A percentile compares a stretch with the other conserved stretches of the same genome.
These are phyloP conservation scores for Cataglyphis cursor DNA, from an alignment of 2,888 invertebrate species.

Conservation along the genomic window DNA sequence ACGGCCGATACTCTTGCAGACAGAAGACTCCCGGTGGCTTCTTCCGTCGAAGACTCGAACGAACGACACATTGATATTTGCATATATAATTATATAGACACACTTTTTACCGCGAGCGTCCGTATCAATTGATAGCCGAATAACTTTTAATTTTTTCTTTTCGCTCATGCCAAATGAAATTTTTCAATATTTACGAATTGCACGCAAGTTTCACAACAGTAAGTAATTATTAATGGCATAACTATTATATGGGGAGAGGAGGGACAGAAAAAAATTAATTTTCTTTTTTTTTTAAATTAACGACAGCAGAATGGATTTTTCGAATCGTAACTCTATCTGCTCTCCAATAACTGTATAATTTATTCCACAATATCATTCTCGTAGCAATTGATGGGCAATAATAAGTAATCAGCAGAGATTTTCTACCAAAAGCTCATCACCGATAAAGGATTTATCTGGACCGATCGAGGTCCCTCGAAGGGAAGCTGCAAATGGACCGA, in stretches of 20 bases:
- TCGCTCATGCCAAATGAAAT: background rate
- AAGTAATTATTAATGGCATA: background rate
- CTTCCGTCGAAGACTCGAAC: constrained; percentile 37
- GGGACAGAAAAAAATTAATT: background rate
- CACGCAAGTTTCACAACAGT: background rate
- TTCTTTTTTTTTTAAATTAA: background rate
- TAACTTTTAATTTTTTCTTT: background rate
- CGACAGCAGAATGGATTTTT: background rate
- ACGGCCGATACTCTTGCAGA: constrained; percentile 28
- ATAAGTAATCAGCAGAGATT: constrained; percentile 5
- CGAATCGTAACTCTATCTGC: background rate
- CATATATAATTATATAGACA: constrained; percentile 37
- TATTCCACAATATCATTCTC: background rate
- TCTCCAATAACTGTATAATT: constrained; percentile 8
- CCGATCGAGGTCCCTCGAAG: background rate
- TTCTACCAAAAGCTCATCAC: background rate
- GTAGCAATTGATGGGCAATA: constrained; percentile 7
- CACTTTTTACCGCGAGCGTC: constrained; percentile 6
- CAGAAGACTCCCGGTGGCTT: constrained; percentile 9
- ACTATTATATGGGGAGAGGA: too few species aligned
- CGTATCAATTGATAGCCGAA: background rate
- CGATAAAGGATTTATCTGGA: constrained; percentile 42
- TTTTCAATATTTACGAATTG: background rate
- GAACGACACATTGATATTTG: constrained; percentile 26
- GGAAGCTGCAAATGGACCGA: background rate